A percentile compares a stretch with the other conserved stretches of the same genome.
phyloP scores from a whole-genome alignment of 1,140 invertebrate genomes.

The Pristionchus pacificus region DNA sequence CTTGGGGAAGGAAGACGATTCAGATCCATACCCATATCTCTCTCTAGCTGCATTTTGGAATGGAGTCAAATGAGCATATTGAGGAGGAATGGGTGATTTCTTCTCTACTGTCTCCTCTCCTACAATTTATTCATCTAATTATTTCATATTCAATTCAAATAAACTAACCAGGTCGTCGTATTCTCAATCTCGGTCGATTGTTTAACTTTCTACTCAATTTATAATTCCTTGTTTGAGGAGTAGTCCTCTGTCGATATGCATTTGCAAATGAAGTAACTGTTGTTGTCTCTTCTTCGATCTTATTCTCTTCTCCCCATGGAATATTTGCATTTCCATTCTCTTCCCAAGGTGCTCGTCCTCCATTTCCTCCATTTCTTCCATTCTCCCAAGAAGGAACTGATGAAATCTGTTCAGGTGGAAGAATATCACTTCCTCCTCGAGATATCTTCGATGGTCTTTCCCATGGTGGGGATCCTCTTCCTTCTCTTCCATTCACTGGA shows the following conservation, averaged over 20 bases:
- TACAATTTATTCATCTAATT: background rate
- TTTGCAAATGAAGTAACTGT: background rate
- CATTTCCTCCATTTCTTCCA: too few relatives aligned
- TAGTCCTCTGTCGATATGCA: background rate
- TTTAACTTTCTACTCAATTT: slow-evolving; percentile 16
- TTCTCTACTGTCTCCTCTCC: background rate
- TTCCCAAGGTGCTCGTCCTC: background rate
- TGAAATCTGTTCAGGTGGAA: too few relatives aligned
- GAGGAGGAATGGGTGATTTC: slow-evolving; percentile 13
- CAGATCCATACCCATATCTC: slow-evolving; percentile 19
- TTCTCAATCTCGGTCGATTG: slow-evolving; percentile 27
- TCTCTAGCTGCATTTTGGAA: slow-evolving; percentile 26
- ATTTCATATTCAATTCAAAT: background rate
- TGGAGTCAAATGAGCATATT: slow-evolving; percentile 26
- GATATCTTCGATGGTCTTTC: too few relatives aligned
- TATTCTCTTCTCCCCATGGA: too few relatives aligned
- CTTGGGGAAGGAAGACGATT: background rate
- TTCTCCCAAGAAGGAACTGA: too few relatives aligned
- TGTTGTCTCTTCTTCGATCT: too few relatives aligned
- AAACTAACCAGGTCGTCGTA: slow-evolving; percentile 28
- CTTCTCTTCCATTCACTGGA: background rate
- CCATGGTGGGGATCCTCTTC: background rate
- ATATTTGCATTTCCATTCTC: background rate
- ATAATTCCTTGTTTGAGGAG: background rate
- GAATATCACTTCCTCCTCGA: too few relatives aligned